Base-by-base conservation (phyloP, 2,888 invertebrate genomes). In the Drosophila antonietae region DNA sequence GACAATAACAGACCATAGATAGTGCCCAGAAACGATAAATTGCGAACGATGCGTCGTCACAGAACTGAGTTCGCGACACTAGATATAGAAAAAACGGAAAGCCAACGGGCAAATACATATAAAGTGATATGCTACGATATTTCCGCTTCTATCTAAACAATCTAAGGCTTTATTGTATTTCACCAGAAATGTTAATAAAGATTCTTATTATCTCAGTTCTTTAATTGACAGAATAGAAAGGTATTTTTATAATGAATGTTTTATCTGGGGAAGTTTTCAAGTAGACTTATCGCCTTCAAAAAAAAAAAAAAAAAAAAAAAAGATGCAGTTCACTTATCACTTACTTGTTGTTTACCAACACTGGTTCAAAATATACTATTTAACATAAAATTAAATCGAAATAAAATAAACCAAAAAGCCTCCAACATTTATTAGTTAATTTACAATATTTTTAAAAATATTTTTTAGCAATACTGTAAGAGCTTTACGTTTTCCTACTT, bases 1-100 rank as follows among this genome's bases (percentile, higher is more conserved):
- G 20, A 53, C 69, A 64, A 44, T 23, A 18, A 57, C 20, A 37
- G 23, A n/a, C 7, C 46, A 33, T 0, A 60, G 41, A 66, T 43
- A 67, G 15, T 15, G 28, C 37, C 8, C 37, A 23, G 23, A 15
- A 41, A 46, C 56, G 71, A 66, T 71, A 62, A 63, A 47, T 44
- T 46, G 9, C n/a, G 49, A 28, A 28, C 28, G 28, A 6, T 46
- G 55, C 46, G 31, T 31, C 52, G 44, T 46, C 23, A 33, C 14
- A 18, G 37, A 20, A 28, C 31, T 37, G 41, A 43, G 23, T 31
- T 2, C 9, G 20, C 58, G 35, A 47, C 39, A 18, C 28, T 31
- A 39, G 35, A 10, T 33, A 39, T n/a, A 39, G 53, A 37, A 37
- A n/a, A 3, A n/a, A 2, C 0, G 10, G 12, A 41, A n/a, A 23